Conservation (phyloP, 2,888 invertebrate species). For the Meliscaeva auricollis region DNA sequence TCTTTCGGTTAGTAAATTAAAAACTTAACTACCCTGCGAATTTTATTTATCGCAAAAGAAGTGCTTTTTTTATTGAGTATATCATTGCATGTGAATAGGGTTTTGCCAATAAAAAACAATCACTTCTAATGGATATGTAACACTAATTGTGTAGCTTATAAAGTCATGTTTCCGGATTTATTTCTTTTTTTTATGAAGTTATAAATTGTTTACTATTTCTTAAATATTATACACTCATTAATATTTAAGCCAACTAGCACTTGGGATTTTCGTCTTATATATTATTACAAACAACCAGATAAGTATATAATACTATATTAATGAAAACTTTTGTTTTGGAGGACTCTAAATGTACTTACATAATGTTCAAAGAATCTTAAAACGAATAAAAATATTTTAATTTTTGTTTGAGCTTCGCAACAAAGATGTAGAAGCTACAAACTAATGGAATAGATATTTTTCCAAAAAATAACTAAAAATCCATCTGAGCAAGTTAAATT, state of each 20-base stretch:
- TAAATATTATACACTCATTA: slow-evolving; percentile 5
- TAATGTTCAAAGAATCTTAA: slow-evolving; percentile 13
- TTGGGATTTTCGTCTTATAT: slow-evolving; percentile 43
- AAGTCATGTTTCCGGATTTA: neutral
- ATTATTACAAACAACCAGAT: slow-evolving; percentile 45
- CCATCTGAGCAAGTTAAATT: neutral
- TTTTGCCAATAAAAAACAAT: too few species aligned
- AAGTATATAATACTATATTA: slow-evolving; percentile 6
- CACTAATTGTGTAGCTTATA: too few species aligned
- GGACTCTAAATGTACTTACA: neutral
- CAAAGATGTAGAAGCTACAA: too few species aligned
- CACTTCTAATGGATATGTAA: too few species aligned
- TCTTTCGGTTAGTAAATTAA: too few species aligned
- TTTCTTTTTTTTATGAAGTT: neutral
- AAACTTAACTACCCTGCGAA: too few species aligned
- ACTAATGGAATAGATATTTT: too few species aligned
- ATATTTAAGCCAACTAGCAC: slow-evolving; percentile 37
- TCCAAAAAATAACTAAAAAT: slow-evolving; percentile 2
- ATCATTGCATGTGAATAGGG: too few species aligned
- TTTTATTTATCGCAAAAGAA: too few species aligned
- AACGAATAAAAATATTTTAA: neutral
- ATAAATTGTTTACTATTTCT: neutral
- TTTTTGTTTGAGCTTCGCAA: neutral
- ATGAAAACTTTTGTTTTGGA: neutral
- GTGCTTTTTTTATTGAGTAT: too few species aligned